Base-by-base conservation (phyloP, 1,140 invertebrate genomes). In the Drosophila subobscura region DNA sequence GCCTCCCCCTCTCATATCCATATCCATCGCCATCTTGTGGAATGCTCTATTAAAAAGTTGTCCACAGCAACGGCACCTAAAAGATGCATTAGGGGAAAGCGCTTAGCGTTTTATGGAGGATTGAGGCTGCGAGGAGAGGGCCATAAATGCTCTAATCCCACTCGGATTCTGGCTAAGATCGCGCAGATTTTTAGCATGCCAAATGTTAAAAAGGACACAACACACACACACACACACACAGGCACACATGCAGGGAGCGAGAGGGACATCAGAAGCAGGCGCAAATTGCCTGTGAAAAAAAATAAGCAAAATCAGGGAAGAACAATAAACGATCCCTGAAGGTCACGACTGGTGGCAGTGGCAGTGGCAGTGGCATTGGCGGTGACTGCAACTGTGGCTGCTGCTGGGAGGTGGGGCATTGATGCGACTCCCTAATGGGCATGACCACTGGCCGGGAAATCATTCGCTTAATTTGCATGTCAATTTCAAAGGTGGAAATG, bases 91-190 rank as follows among this genome's bases (percentile, higher is more conserved):
- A 65, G 61, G 40, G 40, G 58, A 63, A 80, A 86, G 83, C 83
- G 83, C 84, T 86, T 86, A 86, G 83, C 65, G 84, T 86, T 86
- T 86, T 86, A 86, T 86, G 72, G 83, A 47, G 72, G 49, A 85
- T 86, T 76, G 72, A 46, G 76, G 52, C 33, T 10, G 33, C 7
- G 29, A 2, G 7, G 63, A 54, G 45, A 61, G 49, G 59, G 74
- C 41, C 49, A 66, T 83, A 86, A 88, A 78, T 7, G 65, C 40
- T 37, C 63, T 81, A 85, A 85, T 85, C 81, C 77, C 57, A 58
- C 58, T 51, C 42, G 16, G 66, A 86, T 86, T 86, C 83, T 61
- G 49, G 59, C 71, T 83, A 86, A 88, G 55, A 75, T 56, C 49
- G 66, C 53, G 44, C 54, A 59, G 63, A 79, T 80, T 85, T 80